A percentile compares a stretch with the other conserved stretches of the same genome.
Conservation (phyloP, 2,113 vertebrate genomes). For the Lates calcarifer region DNA sequence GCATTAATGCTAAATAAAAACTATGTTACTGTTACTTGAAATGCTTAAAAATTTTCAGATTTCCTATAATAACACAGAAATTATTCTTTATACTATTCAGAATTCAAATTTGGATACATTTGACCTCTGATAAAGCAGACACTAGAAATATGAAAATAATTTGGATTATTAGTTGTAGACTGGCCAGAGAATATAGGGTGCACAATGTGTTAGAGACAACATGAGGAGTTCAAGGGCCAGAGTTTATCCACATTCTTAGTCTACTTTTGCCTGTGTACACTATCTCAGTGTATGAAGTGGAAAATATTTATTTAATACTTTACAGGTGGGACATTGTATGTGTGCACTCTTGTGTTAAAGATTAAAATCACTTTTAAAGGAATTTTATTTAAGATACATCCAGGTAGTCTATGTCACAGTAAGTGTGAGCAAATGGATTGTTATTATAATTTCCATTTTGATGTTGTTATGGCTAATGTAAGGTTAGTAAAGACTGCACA, state of each 20-base stretch:
- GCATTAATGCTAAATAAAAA: neutral
- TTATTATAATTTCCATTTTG: slow-evolving; percentile 1
- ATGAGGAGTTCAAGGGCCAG: neutral
- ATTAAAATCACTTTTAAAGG: neutral
- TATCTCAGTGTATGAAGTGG: neutral
- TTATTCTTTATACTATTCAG: no score
- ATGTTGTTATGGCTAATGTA: slow-evolving; percentile 1
- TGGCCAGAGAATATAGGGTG: neutral
- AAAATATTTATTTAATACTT: neutral
- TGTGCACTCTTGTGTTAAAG: neutral
- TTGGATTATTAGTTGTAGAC: neutral
- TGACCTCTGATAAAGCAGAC: no score
- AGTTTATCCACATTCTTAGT: neutral
- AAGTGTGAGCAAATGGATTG: neutral
- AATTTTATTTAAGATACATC: neutral
- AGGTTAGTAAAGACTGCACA: neutral
- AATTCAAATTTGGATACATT: no score
- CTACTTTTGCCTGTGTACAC: neutral
- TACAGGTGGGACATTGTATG: no score
- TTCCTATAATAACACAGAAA: no score
- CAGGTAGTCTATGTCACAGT: neutral
- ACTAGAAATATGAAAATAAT: neutral
- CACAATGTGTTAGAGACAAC: neutral
- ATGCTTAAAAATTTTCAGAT: neutral
- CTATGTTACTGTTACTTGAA: neutral